Percentiles rank a stretch among this genome's conserved stretches.
These are phyloP conservation scores for Phyllotreta cruciferae DNA, from an alignment of 2,888 invertebrate species.

Conservation along the genomic window DNA sequence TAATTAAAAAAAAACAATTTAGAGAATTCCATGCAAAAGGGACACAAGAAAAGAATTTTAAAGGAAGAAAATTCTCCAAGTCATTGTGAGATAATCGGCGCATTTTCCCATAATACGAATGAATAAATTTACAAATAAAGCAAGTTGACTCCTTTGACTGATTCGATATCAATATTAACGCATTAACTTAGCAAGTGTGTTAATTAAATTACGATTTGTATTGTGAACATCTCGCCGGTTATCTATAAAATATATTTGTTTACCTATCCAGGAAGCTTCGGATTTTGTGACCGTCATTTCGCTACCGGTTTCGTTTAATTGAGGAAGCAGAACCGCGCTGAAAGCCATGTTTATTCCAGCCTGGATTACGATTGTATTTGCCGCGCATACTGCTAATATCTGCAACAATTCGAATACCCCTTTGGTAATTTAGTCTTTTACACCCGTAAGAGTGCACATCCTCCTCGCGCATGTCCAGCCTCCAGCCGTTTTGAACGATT, in stretches of 20 bases:
- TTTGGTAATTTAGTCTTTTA: too few species aligned
- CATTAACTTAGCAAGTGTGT: too few species aligned
- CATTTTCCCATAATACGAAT: too few species aligned
- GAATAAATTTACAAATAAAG: too few species aligned
- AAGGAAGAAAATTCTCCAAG: neutral
- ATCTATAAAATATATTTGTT: conserved; percentile 23
- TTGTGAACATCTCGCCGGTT: neutral
- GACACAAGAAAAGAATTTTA: neutral
- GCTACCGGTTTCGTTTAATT: conserved; percentile 57
- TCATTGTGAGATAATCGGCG: too few species aligned
- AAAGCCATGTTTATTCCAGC: conserved; percentile 67
- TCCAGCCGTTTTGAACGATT: too few species aligned
- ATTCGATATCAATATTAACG: too few species aligned
- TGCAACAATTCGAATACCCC: conserved; percentile 41
- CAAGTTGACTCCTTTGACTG: too few species aligned
- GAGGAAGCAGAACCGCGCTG: conserved; percentile 65
- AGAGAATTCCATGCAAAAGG: neutral
- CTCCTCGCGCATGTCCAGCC: too few species aligned
- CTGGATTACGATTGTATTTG: conserved; percentile 63
- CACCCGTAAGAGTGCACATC: too few species aligned
- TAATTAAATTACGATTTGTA: too few species aligned
- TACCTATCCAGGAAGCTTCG: conserved; percentile 68
- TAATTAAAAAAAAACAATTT: conserved; percentile 10
- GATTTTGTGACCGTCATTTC: conserved; percentile 58
- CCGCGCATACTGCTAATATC: conserved; percentile 61